Percentiles rank a stretch among this genome's conserved stretches.
Conservation (phyloP, 2,888 invertebrate genomes). For the Sclerodermus sp. region DNA sequence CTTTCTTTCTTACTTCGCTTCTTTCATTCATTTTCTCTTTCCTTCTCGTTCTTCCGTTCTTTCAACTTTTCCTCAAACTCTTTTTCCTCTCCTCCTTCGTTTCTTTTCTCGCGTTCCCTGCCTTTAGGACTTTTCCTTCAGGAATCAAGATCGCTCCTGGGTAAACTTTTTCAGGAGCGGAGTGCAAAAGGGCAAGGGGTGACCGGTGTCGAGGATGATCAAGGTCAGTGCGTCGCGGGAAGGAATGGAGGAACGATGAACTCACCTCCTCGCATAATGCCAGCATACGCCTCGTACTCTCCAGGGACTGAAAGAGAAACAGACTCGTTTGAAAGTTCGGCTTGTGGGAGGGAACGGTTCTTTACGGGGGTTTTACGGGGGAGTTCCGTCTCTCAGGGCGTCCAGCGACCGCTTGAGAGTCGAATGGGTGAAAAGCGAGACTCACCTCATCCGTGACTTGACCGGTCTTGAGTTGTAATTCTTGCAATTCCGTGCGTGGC, state of each 20-base stretch:
- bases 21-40: conserved; percentile 1
- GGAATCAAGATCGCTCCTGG: too few species aligned
- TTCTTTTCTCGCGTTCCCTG: neutral
- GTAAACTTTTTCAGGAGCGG: too few species aligned
- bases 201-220: conserved; percentile 27
- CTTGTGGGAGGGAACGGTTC: too few species aligned
- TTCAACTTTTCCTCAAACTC: too few species aligned
- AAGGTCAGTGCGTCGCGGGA: conserved; percentile 26
- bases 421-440: conserved; percentile 15
- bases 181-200: too few species aligned
- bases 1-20: neutral
- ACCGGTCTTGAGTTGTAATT: conserved; percentile 81
- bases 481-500: conserved; percentile 85
- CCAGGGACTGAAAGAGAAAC: conserved; percentile 77
- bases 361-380: too few species aligned
- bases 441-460: conserved; percentile 89
- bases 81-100: neutral
- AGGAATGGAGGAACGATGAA: conserved; percentile 30
- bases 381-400: too few species aligned
- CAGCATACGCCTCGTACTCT: conserved; percentile 90
- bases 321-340: too few species aligned
- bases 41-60: neutral
- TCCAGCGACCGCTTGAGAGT: neutral
- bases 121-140: too few species aligned
- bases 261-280: conserved; percentile 91